phyloP scores from a whole-genome alignment of 2,888 invertebrate genomes.

The Sisyra nigra region DNA sequence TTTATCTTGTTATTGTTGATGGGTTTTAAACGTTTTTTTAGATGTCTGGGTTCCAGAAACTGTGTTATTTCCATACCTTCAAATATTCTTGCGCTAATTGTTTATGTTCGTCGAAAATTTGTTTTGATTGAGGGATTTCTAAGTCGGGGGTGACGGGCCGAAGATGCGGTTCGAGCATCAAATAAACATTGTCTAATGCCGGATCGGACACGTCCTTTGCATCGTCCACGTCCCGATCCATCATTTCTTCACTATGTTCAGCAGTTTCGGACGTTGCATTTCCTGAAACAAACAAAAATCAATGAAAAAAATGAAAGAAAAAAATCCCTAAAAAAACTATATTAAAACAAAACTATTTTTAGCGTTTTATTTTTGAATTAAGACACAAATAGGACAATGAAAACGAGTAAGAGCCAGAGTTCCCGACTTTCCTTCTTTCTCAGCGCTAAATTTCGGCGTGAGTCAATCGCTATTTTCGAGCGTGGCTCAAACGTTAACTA shows the following conservation, averaged over 20 bases:
- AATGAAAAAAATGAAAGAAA: neutral
- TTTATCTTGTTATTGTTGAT: too few relatives aligned
- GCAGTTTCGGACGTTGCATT: too few relatives aligned
- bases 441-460: too few relatives aligned
- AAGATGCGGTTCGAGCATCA: slow-evolving; percentile 65
- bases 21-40: too few relatives aligned
- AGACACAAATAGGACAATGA: slow-evolving; percentile 5
- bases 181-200: slow-evolving; percentile 51
- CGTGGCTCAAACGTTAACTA: too few relatives aligned
- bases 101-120: slow-evolving; percentile 79
- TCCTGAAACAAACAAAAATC: neutral
- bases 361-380: slow-evolving; percentile 3
- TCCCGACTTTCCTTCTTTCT: too few relatives aligned
- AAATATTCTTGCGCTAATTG: slow-evolving; percentile 78
- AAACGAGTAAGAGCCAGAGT: too few relatives aligned
- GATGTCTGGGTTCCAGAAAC: too few relatives aligned
- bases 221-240: slow-evolving; percentile 1
- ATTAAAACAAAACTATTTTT: neutral
- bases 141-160: slow-evolving; percentile 74
- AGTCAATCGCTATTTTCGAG: too few relatives aligned
- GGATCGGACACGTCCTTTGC: slow-evolving; percentile 31
- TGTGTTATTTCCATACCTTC: slow-evolving; percentile 42
- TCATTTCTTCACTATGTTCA: too few relatives aligned
- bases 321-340: too few relatives aligned
- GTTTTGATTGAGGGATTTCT: slow-evolving; percentile 57